A percentile compares a stretch with the other conserved stretches of the same genome.
phyloP scores from a whole-genome alignment of 2,797 vertebrate species.

The Balearica regulorum region DNA sequence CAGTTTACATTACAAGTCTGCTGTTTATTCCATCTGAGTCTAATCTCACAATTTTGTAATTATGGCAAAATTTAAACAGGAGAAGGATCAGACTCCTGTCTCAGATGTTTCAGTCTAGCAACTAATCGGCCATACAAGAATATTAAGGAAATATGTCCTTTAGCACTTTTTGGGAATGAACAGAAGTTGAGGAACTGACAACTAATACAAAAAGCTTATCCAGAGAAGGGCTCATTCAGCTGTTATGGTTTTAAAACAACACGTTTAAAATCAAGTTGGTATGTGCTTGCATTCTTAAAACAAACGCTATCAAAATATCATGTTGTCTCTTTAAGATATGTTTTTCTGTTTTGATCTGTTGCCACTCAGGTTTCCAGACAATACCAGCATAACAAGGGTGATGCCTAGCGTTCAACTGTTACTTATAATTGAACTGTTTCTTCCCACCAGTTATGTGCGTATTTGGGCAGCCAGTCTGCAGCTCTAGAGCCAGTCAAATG shows the following conservation, averaged over 20 bases:
- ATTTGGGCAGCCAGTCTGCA: background rate
- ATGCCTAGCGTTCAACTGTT: background rate
- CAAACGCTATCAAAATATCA: constrained; percentile 24
- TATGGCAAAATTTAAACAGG: background rate
- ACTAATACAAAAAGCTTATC: background rate
- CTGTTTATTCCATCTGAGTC: background rate
- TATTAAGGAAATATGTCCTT: background rate
- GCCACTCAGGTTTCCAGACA: constrained; percentile 7
- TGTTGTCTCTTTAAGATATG: background rate
- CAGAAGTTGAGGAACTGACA: background rate
- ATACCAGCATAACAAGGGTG: background rate
- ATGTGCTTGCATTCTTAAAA: background rate
- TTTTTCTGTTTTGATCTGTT: constrained; percentile 20
- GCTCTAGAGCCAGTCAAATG: background rate
- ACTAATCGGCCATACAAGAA: background rate
- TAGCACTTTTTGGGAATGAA: background rate
- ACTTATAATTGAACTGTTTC: background rate
- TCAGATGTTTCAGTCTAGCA: background rate
- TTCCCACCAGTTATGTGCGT: background rate
- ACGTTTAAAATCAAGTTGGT: background rate
- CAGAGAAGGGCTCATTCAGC: background rate
- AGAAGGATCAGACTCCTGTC: background rate
- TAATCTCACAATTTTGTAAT: background rate
- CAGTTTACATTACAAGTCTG: background rate
- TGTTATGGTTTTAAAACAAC: background rate